Evolutionary conservation across 2,113 vertebrate species (phyloP).

Genomic region (Alectura lathami): DNA sequence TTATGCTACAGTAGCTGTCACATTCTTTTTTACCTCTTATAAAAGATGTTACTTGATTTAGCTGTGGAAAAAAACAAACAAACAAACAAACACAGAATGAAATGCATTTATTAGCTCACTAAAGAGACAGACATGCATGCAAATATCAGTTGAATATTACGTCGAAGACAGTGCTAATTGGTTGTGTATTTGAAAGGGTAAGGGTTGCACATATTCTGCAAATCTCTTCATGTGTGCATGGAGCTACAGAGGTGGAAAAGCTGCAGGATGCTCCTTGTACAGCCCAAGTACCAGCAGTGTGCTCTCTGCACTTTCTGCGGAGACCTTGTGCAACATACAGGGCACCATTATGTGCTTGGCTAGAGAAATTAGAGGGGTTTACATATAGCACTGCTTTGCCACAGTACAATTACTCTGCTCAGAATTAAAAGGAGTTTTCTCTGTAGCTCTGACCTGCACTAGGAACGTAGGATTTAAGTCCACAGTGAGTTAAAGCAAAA

Average conservation of each 20-base stretch:
- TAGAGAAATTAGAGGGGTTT: neutral
- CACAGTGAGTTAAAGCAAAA: neutral
- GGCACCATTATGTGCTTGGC: neutral
- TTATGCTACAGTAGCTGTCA: neutral
- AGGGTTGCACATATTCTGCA: neutral
- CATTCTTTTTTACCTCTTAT: neutral
- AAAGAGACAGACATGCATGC: neutral
- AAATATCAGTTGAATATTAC: neutral
- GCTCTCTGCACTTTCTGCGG: neutral
- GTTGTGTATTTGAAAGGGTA: neutral
- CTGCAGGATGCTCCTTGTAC: neutral
- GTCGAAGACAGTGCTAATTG: neutral
- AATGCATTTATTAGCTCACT: neutral
- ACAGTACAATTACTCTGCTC: neutral
- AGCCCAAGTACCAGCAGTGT: neutral
- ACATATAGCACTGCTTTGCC: neutral
- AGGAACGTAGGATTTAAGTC: neutral
- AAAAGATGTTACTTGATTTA: neutral
- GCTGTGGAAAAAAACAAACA: neutral
- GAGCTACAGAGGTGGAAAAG: neutral
- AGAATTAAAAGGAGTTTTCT: neutral
- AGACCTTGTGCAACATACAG: neutral
- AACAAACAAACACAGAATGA: neutral
- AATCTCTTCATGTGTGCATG: neutral
- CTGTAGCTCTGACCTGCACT: neutral